Evolutionary conservation across 2,797 vertebrate genomes (phyloP).

Genomic region (Arrhamphus sclerolepis): DNA sequence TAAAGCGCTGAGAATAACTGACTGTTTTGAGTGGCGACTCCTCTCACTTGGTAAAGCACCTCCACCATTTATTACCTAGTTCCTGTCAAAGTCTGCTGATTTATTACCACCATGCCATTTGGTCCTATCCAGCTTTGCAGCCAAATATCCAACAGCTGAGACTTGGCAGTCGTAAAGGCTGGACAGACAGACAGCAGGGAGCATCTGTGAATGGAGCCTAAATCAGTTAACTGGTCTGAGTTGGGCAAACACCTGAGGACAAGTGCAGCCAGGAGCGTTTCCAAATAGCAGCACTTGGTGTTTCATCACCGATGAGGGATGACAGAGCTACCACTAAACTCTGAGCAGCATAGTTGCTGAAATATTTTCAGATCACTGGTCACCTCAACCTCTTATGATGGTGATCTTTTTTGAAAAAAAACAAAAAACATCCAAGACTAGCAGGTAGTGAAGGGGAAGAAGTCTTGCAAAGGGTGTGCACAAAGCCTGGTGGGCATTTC

Average conservation of each 20-base stretch:
- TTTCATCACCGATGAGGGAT: no score
- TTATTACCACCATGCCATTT: slow-evolving; percentile 27
- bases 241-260: slow-evolving; percentile 17
- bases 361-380: no score
- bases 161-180: not conserved
- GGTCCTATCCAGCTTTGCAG: slow-evolving; percentile 25
- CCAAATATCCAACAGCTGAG: slow-evolving; percentile 28
- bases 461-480: no score
- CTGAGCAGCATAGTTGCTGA: no score
- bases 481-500: no score
- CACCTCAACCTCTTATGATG: no score
- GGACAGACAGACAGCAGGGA: not conserved
- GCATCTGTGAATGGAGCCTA: slow-evolving; percentile 22
- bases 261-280: no score
- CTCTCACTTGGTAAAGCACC: slow-evolving; percentile 13
- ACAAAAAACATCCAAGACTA: no score
- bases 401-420: no score
- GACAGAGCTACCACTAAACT: no score
- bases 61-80: slow-evolving; percentile 37
- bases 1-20: slow-evolving; percentile 32
- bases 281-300: no score
- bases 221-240: slow-evolving; percentile 9
- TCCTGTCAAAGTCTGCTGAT: slow-evolving; percentile 32
- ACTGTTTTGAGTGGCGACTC: slow-evolving; percentile 31
- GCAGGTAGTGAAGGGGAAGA: no score